Base-by-base conservation (phyloP, 2,888 invertebrate genomes). In the Cephus nigrinus region DNA sequence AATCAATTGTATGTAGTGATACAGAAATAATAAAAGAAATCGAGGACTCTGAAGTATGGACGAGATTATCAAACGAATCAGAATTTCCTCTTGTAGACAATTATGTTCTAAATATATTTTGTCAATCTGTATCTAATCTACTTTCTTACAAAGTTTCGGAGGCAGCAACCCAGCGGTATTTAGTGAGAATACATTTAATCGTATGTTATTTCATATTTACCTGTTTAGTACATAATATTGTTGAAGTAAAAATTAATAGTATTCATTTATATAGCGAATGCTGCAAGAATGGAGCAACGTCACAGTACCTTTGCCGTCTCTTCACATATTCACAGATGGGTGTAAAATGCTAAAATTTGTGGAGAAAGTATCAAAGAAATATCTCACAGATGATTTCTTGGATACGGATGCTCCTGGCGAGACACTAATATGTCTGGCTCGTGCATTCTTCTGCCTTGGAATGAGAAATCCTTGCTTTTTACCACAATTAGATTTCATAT, bases 81-180 rank as follows among this genome's bases (percentile, higher is more conserved):
- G 80, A 83, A 76, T 85, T 85, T 82, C 84, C 87, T 75, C 79
- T 82, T 31, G 82, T 79, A 36, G 85, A 86, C 76, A 71, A 79
- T 35, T 73, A 55, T 11, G 69, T 86, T 74, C 79, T 87, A n/a
- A 74, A 83, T 69, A 84, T 80, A 32, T 80, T 90, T 32, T 81
- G 86, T 11, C 82, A 73, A 73, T 86, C 87, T 4, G 82, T 90
- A 23, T 85, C 87, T 74, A 86, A 86, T 75, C 77, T 87, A 23
- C 79, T 90, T 11, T 80, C 82, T 35, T 84, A 86, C 75, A 89
- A 87, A 82, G 86, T 90, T 68, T 89, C 90, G 0, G 84, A 84
- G 30, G 87, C 88, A 79, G 87, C 85, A 68, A 82, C 86, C 76
- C 90, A 90, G 76, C 86, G 89, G 76, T 90, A 90, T 73, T 84